Evolutionary conservation across 2,888 invertebrate genomes (phyloP).

Genomic region (Podabrus alpinus): DNA sequence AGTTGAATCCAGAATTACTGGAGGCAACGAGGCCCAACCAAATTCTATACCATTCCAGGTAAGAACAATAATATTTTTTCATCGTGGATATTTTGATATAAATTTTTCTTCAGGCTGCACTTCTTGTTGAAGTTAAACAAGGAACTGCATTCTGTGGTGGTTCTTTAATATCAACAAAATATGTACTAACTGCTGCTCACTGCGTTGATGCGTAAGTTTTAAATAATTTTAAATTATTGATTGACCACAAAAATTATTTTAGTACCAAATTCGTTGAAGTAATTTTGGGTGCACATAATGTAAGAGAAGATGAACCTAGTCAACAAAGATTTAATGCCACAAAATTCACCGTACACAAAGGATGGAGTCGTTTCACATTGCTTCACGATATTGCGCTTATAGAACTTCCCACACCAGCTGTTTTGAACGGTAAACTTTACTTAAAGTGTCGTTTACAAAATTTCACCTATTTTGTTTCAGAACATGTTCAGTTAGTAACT

Average conservation of each 20-base stretch:
- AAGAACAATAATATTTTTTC: neutral
- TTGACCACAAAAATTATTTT: neutral
- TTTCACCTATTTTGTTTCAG: neutral
- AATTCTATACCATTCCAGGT: neutral
- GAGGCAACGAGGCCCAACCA: neutral
- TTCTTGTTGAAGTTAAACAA: neutral
- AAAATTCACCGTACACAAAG: constrained; percentile 29
- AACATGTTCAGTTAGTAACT: neutral
- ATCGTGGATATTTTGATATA: neutral
- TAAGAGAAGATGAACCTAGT: constrained; percentile 42
- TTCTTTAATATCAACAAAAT: neutral
- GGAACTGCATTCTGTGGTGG: constrained; percentile 4
- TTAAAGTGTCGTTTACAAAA: neutral
- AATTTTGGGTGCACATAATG: constrained; percentile 41
- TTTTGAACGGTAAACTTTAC: constrained; percentile 46
- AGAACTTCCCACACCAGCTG: constrained; percentile 49
- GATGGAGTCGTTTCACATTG: constrained; percentile 12
- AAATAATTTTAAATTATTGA: neutral
- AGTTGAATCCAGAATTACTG: neutral
- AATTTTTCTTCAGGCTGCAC: neutral
- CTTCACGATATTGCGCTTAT: constrained; percentile 56
- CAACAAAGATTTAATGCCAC: constrained; percentile 35
- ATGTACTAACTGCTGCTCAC: constrained; percentile 4
- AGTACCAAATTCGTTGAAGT: constrained; percentile 35
- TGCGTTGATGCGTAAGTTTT: neutral